phyloP scores from a whole-genome alignment of 2,888 invertebrate species.

The Hofmannophila pseudospretella region DNA sequence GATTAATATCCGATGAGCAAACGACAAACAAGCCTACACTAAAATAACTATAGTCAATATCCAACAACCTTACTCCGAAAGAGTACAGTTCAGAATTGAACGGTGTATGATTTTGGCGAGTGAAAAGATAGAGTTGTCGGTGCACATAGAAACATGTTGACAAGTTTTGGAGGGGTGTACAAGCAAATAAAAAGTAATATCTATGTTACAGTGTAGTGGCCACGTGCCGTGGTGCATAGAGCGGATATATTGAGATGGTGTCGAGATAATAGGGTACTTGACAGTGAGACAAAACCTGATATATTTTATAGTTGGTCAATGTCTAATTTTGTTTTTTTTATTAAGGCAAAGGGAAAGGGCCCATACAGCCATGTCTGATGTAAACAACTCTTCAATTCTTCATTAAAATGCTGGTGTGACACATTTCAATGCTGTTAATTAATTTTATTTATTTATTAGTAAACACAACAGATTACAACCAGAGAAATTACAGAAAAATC shows the following conservation, averaged over 20 bases:
- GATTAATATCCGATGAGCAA: slow-evolving; percentile 62
- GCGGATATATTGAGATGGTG: slow-evolving; percentile 63
- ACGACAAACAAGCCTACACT: slow-evolving; percentile 37
- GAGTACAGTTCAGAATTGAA: not conserved
- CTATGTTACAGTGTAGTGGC: slow-evolving; percentile 32
- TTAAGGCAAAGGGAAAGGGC: no score
- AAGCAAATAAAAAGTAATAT: slow-evolving; percentile 75
- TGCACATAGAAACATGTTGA: slow-evolving; percentile 60
- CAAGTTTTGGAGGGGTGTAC: slow-evolving; percentile 63
- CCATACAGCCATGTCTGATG: no score
- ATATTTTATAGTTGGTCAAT: no score
- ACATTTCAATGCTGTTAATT: no score
- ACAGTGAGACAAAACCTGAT: no score
- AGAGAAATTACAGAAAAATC: no score
- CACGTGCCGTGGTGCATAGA: slow-evolving; percentile 54
- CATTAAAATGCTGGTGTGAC: no score
- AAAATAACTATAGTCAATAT: slow-evolving; percentile 22
- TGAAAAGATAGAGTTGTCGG: slow-evolving; percentile 11
- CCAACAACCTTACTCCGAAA: not conserved
- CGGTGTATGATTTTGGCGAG: not conserved
- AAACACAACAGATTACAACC: no score
- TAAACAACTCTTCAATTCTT: no score
- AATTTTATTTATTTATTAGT: no score
- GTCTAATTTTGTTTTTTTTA: no score
- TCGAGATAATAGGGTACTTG: slow-evolving; percentile 65